Conservation (phyloP, 30 jellyfish, hydroid and myxozoan species). For the Rhopilema esculentum region DNA sequence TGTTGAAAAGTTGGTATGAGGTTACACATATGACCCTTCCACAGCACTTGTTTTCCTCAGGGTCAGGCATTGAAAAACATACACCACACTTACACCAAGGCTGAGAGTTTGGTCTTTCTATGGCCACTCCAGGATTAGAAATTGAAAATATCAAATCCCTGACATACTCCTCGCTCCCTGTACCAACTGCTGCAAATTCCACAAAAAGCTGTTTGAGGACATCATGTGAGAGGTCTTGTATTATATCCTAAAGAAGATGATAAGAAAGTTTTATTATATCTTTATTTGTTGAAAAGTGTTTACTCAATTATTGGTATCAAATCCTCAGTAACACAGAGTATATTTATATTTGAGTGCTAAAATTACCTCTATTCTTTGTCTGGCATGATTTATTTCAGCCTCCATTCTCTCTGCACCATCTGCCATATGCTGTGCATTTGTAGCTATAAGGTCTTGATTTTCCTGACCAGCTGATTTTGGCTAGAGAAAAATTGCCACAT, state of each 20-base stretch:
- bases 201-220: neutral
- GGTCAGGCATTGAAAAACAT: neutral
- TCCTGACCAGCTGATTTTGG: no score
- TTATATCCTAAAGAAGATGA: neutral
- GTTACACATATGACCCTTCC: conserved; percentile 18
- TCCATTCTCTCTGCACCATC: no score
- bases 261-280: neutral
- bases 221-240: conserved; percentile 1
- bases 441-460: no score
- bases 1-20: neutral
- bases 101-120: neutral
- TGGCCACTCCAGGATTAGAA: neutral
- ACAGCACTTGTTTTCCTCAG: conserved; percentile 27
- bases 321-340: no score
- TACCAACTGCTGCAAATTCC: conserved; percentile 8
- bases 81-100: conserved; percentile 19
- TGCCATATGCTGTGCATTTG: no score
- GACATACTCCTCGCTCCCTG: conserved; percentile 2
- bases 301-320: no score
- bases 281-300: neutral
- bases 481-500: no score
- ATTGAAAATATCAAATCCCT: neutral
- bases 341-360: no score
- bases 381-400: no score
- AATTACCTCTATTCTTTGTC: no score